Evolutionary conservation across 2,797 vertebrate species (phyloP), one percentile per base, ranked within the genome.

Genomic region (Neosilurus hyrtlii): DNA sequence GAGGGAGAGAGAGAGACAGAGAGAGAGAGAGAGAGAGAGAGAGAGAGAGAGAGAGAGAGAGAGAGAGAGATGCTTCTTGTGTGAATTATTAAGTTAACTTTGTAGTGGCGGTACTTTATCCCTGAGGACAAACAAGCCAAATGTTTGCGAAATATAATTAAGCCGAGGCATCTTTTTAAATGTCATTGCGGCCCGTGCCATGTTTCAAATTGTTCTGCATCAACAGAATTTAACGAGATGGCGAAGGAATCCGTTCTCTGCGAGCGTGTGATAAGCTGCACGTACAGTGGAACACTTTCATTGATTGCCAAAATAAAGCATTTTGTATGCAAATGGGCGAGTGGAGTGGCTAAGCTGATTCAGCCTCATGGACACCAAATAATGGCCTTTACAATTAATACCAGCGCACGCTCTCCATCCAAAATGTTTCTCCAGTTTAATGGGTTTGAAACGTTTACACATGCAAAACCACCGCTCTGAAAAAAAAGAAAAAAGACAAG

Each of bases 291-390:
- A 96, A 96, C 96, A 96, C 97, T 99, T 98, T 99, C 97, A 99
- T 98, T 98, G 98, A 99, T 99, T 99, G 97, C 97, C 97, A 99
- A 99, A 99, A 98, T 99, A 98, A 98, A 98, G 97, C 96, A 97
- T 98, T 99, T 98, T 98, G 97, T 99, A 99, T 99, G 97, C 96
- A 99, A 98, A 99, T 99, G 96, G 95, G 95, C 96, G 97, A 96
- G 96, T 97, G 96, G 96, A 97, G 95, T 97, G 96, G 96, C 96
- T 97, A 96, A 97, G 96, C 96, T 97, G 96, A 97, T 96, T 96
- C 93, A 95, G 94, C 93, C 94, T 94, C 94, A 94, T 94, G 94
- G 95, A 95, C 93, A 95, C 95, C 94, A 94, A 94, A 95, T 95
- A 95, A 95, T 94, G 93, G 94, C 93, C 94, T 95, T 95, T 94